A percentile compares a stretch with the other conserved stretches of the same genome.
phyloP scores from a whole-genome alignment of 2,113 vertebrate genomes.

The Peromyscus polionotus region DNA sequence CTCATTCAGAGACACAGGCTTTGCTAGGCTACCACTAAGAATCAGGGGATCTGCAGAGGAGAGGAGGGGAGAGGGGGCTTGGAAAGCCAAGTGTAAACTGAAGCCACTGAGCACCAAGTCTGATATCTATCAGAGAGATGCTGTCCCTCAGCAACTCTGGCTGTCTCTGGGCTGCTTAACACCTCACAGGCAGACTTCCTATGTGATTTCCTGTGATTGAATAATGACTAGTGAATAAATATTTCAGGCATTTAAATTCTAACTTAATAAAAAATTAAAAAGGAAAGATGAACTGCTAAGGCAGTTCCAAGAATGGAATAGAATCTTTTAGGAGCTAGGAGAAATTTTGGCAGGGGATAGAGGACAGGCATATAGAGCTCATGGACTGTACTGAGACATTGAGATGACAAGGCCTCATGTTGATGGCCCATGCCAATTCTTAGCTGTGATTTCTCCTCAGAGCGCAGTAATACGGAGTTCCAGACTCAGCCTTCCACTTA shows the following conservation, averaged over 20 bases:
- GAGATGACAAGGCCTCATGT: background rate
- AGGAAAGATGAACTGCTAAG: background rate
- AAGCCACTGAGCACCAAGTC: background rate
- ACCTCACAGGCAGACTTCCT: background rate
- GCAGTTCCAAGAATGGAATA: background rate
- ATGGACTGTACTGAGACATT: background rate
- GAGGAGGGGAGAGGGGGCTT: background rate
- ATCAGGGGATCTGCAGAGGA: background rate
- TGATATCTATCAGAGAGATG: background rate
- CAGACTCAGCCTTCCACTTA: background rate
- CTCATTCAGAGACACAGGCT: background rate
- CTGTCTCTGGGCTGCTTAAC: background rate
- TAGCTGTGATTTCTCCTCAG: background rate
- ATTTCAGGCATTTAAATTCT: constrained; percentile 54
- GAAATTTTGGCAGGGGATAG: background rate
- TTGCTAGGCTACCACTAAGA: background rate
- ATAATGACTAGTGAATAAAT: constrained; percentile 35
- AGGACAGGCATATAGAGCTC: background rate
- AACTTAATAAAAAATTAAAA: background rate
- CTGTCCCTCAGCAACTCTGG: background rate
- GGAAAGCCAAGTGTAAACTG: background rate
- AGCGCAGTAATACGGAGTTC: background rate
- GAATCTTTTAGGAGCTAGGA: background rate
- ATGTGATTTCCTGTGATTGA: background rate
- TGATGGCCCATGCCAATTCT: background rate